Conservation (phyloP, 2,888 invertebrate species). For the Allacma fusca region DNA sequence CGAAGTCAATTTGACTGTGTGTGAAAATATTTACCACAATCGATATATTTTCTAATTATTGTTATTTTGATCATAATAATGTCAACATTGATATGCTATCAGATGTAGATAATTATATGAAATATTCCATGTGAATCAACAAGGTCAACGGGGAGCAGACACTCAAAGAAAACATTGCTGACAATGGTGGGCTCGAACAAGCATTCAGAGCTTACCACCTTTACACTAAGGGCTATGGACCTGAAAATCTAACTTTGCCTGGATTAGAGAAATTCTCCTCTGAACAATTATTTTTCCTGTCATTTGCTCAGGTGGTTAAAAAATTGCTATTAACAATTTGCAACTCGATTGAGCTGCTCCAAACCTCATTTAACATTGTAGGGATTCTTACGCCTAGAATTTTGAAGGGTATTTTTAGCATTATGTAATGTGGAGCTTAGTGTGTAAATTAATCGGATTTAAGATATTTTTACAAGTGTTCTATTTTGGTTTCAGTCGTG, state of each 20-base stretch:
- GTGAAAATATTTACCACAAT: too few relatives aligned
- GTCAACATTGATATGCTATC: too few relatives aligned
- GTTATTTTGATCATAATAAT: too few relatives aligned
- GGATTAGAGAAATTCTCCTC: slow-evolving; percentile 76
- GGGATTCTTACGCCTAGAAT: too few relatives aligned
- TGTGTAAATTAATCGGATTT: too few relatives aligned
- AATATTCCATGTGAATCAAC: not conserved
- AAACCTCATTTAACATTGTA: too few relatives aligned
- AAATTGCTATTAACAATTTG: not conserved
- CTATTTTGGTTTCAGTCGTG: slow-evolving; percentile 58
- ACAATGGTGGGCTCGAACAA: slow-evolving; percentile 60
- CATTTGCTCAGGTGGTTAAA: slow-evolving; percentile 79
- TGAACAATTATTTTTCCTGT: slow-evolving; percentile 81
- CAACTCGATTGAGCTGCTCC: too few relatives aligned
- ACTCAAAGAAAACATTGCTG: slow-evolving; percentile 61
- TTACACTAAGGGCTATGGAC: slow-evolving; percentile 50
- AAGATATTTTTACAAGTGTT: too few relatives aligned
- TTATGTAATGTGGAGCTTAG: too few relatives aligned
- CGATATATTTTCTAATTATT: too few relatives aligned
- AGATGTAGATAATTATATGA: too few relatives aligned
- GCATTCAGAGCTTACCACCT: slow-evolving; percentile 59
- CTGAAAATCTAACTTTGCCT: slow-evolving; percentile 72
- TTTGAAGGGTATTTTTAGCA: too few relatives aligned
- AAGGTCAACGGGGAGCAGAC: slow-evolving; percentile 60
- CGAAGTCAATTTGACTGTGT: slow-evolving; percentile 66